Percentiles rank a stretch among this genome's conserved stretches.
phyloP scores from a whole-genome alignment of 2,113 vertebrate species.

The Syrmaticus mikado region DNA sequence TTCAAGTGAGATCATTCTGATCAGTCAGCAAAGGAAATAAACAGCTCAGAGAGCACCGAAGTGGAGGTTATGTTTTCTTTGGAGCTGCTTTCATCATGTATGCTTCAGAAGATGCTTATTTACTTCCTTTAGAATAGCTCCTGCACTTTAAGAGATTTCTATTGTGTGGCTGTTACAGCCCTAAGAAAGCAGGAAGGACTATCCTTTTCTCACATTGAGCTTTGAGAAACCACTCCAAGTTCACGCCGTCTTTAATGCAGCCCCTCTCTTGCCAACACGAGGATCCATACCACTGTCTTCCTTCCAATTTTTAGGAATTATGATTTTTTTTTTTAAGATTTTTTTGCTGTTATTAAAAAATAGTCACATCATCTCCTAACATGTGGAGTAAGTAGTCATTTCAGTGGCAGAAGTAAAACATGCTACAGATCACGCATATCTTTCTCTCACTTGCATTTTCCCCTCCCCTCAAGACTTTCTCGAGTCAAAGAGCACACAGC shows the following conservation, averaged over 20 bases:
- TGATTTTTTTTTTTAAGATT: too few species aligned
- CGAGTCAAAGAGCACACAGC: accelerated
- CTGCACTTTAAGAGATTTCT: background rate
- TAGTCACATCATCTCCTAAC: background rate
- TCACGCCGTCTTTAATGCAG: background rate
- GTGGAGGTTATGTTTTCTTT: constrained; percentile 29
- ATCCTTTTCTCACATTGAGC: background rate
- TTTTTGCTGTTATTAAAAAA: background rate
- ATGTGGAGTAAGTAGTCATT: background rate
- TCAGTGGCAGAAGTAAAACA: background rate
- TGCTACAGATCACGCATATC: background rate
- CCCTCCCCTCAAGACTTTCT: background rate
- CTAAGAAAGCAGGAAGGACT: background rate
- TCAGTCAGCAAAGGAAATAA: constrained; percentile 22
- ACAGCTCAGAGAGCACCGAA: constrained; percentile 11
- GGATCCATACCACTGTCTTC: background rate
- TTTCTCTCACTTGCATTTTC: background rate
- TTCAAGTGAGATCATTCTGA: constrained; percentile 20
- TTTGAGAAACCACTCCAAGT: background rate
- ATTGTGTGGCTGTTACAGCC: background rate
- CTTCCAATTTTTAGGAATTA: background rate
- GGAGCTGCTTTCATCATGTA: background rate
- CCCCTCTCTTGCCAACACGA: background rate
- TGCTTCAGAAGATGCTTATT: constrained; percentile 5
- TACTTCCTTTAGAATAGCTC: background rate